phyloP scores from a whole-genome alignment of 2,113 vertebrate genomes.

The Saguinus midas region DNA sequence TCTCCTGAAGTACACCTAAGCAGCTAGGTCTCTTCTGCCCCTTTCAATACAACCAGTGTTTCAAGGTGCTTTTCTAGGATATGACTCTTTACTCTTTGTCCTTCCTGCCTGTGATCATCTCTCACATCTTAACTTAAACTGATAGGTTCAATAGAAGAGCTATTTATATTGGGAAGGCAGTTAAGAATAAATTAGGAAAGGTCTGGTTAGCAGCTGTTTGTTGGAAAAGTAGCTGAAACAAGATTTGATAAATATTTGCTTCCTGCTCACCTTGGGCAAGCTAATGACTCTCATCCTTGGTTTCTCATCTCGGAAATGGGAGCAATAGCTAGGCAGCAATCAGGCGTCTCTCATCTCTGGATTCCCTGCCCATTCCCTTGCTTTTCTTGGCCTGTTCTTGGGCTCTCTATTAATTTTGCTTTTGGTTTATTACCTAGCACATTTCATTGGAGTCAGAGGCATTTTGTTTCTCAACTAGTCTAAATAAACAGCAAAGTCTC shows the following conservation, averaged over 20 bases:
- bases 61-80: not conserved
- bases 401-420: not conserved
- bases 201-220: not conserved
- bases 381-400: not conserved
- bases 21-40: too few species aligned
- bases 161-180: not conserved
- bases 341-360: not conserved
- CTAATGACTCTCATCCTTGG: not conserved
- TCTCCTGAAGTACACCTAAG: not conserved
- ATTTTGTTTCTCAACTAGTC: slow-evolving; percentile 26
- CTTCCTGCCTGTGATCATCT: not conserved
- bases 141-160: not conserved
- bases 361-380: too few species aligned
- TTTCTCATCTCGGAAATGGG: not conserved
- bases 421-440: not conserved
- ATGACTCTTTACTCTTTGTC: too few species aligned
- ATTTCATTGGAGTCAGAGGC: not conserved
- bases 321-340: fast-evolving
- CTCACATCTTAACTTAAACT: not conserved
- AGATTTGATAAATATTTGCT: not conserved
- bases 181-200: not conserved
- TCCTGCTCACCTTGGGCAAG: not conserved
- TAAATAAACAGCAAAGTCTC: not conserved
- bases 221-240: not conserved
- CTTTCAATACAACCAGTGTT: not conserved